Evolutionary conservation across 2,113 vertebrate species (phyloP).

Genomic region (Lanius ludovicianus): DNA sequence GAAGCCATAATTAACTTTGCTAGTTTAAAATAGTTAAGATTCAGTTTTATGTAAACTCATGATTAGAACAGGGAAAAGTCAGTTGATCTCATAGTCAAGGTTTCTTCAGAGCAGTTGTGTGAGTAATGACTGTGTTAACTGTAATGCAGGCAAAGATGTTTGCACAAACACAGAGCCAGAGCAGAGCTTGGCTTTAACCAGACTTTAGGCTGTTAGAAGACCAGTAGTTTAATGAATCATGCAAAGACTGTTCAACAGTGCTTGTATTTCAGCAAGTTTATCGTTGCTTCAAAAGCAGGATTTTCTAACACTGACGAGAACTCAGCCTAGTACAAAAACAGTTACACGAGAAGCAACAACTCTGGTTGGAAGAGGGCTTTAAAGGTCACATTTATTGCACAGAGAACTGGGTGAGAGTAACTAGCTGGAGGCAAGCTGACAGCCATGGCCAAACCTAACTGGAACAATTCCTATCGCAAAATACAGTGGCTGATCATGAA

Average conservation of each 20-base stretch:
- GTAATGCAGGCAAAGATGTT: slow-evolving; percentile 43
- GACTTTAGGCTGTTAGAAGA: slow-evolving; percentile 39
- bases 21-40: slow-evolving; percentile 20
- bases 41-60: background rate
- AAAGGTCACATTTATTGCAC: slow-evolving; percentile 32
- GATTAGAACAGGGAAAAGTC: background rate
- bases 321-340: slow-evolving; percentile 11
- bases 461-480: background rate
- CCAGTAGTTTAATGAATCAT: slow-evolving; percentile 46
- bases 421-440: background rate
- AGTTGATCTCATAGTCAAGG: slow-evolving; percentile 6
- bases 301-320: background rate
- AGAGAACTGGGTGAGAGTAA: slow-evolving; percentile 28
- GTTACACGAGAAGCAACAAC: background rate
- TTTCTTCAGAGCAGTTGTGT: background rate
- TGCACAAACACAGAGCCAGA: slow-evolving; percentile 49
- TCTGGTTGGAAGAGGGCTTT: background rate
- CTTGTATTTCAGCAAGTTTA: background rate
- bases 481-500: background rate
- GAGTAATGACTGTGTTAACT: slow-evolving; percentile 38
- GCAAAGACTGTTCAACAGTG: background rate
- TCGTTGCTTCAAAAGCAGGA: background rate
- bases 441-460: background rate
- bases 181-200: slow-evolving; percentile 32
- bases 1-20: slow-evolving; percentile 18